Evolutionary conservation across 1,140 invertebrate genomes (phyloP).

Genomic region (Drosophila ohnishii): DNA sequence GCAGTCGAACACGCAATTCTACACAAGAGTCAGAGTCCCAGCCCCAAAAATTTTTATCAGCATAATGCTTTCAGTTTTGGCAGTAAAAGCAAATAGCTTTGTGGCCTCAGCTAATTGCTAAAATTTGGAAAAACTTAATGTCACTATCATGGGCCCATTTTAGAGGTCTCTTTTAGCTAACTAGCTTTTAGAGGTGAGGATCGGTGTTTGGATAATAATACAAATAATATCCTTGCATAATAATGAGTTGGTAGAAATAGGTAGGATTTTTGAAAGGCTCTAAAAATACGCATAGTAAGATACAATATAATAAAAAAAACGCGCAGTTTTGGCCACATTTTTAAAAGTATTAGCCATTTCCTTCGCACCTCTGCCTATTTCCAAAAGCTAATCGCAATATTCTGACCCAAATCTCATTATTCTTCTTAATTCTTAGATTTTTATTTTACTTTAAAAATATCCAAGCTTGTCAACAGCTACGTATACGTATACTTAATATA

Average conservation of each 20-base stretch:
- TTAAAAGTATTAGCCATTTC: background rate
- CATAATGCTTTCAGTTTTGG: slow-evolving; percentile 61
- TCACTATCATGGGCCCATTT: slow-evolving; percentile 36
- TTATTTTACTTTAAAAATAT: slow-evolving; percentile 3
- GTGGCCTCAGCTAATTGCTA: slow-evolving; percentile 48
- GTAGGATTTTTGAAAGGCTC: background rate
- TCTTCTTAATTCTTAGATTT: background rate
- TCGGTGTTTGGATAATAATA: background rate
- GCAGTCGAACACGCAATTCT: slow-evolving; percentile 72
- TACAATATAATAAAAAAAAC: background rate
- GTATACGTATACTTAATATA: slow-evolving; percentile 8
- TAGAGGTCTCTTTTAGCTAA: background rate
- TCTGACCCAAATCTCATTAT: background rate
- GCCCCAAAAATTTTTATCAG: slow-evolving; percentile 51
- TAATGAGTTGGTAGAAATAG: no score
- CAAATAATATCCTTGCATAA: background rate
- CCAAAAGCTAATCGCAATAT: background rate
- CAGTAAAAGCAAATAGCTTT: slow-evolving; percentile 51
- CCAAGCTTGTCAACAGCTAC: background rate
- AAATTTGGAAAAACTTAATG: slow-evolving; percentile 61
- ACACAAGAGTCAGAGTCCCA: slow-evolving; percentile 21
- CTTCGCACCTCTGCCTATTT: background rate
- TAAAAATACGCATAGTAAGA: background rate
- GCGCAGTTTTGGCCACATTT: background rate
- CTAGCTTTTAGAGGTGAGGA: background rate